These are phyloP conservation scores for Pachyuromys duprasi DNA, from an alignment of 2,797 vertebrate species.

Conservation along the genomic window DNA sequence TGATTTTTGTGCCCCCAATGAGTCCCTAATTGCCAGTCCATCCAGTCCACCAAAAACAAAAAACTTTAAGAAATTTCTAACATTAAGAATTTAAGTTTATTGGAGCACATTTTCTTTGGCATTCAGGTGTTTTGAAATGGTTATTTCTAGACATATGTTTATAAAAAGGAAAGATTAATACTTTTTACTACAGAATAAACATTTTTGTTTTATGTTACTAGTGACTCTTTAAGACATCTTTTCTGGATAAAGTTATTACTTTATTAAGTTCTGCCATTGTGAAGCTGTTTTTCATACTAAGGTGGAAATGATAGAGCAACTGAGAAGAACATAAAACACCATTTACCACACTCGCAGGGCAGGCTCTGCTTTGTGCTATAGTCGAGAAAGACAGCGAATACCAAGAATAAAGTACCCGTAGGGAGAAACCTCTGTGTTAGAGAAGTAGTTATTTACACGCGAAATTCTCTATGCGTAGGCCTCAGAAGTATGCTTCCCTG, in stretches of 20 bases:
- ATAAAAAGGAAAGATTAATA: slow-evolving; percentile 21
- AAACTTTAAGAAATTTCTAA: background rate
- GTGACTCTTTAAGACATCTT: slow-evolving; percentile 33
- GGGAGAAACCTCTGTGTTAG: slow-evolving; percentile 74
- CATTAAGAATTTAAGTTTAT: slow-evolving; percentile 41
- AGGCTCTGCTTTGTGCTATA: slow-evolving; percentile 81
- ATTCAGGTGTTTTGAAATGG: slow-evolving; percentile 17
- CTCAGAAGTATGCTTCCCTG: slow-evolving; percentile 74
- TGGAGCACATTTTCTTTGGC: background rate
- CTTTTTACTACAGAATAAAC: slow-evolving; percentile 7
- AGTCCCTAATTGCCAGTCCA: background rate
- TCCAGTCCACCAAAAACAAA: background rate
- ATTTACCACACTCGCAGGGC: slow-evolving; percentile 73
- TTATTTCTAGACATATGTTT: slow-evolving; percentile 40
- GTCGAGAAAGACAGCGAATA: background rate
- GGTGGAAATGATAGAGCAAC: slow-evolving; percentile 53
- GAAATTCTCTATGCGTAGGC: slow-evolving; percentile 75
- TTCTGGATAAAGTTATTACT: slow-evolving; percentile 32
- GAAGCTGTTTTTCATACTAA: slow-evolving; percentile 60
- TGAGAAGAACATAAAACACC: slow-evolving; percentile 71
- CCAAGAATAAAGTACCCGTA: slow-evolving; percentile 71
- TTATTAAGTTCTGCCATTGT: slow-evolving; percentile 22
- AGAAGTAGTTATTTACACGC: slow-evolving; percentile 78
- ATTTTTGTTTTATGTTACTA: slow-evolving; percentile 56
- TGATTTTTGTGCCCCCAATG: background rate